Conservation (phyloP, 2,797 vertebrate species). For the Sebastes kiyomatsui region DNA sequence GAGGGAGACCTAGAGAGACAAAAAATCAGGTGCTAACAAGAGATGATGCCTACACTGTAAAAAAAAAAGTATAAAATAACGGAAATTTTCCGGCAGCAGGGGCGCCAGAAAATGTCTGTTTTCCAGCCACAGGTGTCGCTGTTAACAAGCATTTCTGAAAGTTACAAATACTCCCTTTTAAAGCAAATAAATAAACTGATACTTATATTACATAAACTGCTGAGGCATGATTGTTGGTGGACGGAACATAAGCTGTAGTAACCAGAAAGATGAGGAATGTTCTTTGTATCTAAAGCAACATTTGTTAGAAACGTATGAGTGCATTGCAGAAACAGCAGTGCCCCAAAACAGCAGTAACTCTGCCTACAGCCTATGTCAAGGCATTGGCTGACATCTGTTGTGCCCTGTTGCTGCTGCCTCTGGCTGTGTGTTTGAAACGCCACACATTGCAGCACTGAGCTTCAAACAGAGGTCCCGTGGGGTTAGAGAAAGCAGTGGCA, state of each 20-base stretch:
- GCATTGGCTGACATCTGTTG: slow-evolving; percentile 14
- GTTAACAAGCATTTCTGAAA: no score
- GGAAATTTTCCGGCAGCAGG: no score
- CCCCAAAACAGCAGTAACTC: neutral
- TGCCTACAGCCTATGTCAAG: neutral
- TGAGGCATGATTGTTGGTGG: neutral
- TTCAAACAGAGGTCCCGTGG: slow-evolving; percentile 23
- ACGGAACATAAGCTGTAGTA: neutral
- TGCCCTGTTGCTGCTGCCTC: slow-evolving; percentile 8
- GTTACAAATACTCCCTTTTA: no score
- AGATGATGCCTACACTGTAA: neutral
- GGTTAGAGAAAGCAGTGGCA: slow-evolving; percentile 14
- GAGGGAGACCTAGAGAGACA: neutral
- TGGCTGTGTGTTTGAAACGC: slow-evolving; percentile 10
- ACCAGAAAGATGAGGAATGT: neutral
- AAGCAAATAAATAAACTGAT: neutral
- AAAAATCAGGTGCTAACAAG: neutral
- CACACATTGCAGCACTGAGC: slow-evolving; percentile 6
- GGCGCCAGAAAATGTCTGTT: no score
- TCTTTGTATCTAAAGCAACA: neutral
- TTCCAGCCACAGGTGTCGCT: no score
- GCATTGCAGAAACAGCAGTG: neutral
- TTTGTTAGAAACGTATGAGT: neutral
- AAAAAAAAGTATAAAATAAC: no score
- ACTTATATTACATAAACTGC: neutral